Base-by-base conservation (phyloP, 2,888 invertebrate genomes). In the Capitulum mitella region DNA sequence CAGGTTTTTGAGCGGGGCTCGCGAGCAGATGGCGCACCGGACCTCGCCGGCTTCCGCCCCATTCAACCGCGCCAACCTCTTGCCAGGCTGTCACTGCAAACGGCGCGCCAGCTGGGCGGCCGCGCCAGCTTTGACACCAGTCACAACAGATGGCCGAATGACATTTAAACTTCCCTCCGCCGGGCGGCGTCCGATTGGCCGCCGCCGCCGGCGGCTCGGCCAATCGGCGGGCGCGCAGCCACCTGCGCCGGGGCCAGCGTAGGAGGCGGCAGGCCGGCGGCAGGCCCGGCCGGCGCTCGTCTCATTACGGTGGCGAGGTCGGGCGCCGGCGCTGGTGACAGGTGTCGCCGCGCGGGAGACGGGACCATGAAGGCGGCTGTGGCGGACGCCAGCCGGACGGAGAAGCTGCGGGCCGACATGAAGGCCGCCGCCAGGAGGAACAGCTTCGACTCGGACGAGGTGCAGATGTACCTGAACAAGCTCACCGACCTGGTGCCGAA, bases 401-500 rank as follows among this genome's bases (percentile, higher is more conserved):
- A 32, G 34, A 29, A 29, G 34, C 64, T 64, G 34, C 32, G 64
- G 5, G 64, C 64, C 16, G 64, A 34, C 19, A 14, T 64, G 34
- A 64, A 64, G 64, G 29, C 64, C 32, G 29, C 32, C 16, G 19
- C 64, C 64, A 32, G 32, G 64, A 16, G n/a, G 2, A 14, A 6
- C n/a, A 16, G 32, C 32, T 16, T 64, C 19, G 64, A 64, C 64
- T 64, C 64, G 10, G 64, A 64, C 34, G 14, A 64, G 61, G 34
- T 64, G 64, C 64, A 64, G 64, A 2, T 64, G 64, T 64, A 64
- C 64, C 64, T 64, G 34, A 64, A 64, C 64, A 29, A 29, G 19
- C 64, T 64, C 34, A 34, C 64, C 16, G 64, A 29, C 16, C 64
- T 64, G 64, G 64, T 64, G 34, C 64, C 64, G 34, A 34, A 29